Conservation (phyloP, 2,888 invertebrate genomes). For the Smittia aterrima region DNA sequence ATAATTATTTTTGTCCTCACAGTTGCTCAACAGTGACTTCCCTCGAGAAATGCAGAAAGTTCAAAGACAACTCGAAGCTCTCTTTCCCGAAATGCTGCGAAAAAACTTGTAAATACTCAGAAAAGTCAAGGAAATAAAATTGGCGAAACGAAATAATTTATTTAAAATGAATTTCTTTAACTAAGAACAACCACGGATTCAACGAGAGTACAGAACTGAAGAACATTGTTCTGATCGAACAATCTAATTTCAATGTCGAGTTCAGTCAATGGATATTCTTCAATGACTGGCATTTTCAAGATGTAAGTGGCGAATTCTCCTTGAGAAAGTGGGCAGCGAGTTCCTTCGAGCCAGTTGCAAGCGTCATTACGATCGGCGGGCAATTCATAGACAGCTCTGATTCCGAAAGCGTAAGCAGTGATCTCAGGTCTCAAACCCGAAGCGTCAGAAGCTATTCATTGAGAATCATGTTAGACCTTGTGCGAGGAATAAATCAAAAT, state of each 20-base stretch:
- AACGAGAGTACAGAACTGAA: not conserved
- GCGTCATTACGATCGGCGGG: not conserved
- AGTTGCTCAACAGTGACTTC: not conserved
- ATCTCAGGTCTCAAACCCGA: not conserved
- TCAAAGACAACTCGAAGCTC: constrained; percentile 9
- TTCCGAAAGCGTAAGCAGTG: not conserved
- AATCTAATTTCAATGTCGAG: not conserved
- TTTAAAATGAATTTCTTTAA: not conserved
- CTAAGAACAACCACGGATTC: not conserved
- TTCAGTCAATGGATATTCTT: not conserved
- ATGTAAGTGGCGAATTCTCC: not conserved
- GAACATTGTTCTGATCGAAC: not conserved
- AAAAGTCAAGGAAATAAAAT: not conserved
- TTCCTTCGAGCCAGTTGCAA: not conserved
- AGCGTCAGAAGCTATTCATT: not conserved
- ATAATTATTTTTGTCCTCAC: not conserved
- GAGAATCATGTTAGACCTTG: no score
- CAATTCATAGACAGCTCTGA: not conserved
- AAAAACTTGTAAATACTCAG: not conserved
- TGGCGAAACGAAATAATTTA: not conserved
- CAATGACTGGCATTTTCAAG: constrained; percentile 8
- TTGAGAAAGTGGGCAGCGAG: not conserved
- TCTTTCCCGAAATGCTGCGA: constrained; percentile 11
- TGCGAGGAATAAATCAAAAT: no score
- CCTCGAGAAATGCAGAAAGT: constrained; percentile 1